These are phyloP conservation scores for Cherax destructor DNA, from an alignment of 1,140 invertebrate genomes.

Conservation along the genomic window DNA sequence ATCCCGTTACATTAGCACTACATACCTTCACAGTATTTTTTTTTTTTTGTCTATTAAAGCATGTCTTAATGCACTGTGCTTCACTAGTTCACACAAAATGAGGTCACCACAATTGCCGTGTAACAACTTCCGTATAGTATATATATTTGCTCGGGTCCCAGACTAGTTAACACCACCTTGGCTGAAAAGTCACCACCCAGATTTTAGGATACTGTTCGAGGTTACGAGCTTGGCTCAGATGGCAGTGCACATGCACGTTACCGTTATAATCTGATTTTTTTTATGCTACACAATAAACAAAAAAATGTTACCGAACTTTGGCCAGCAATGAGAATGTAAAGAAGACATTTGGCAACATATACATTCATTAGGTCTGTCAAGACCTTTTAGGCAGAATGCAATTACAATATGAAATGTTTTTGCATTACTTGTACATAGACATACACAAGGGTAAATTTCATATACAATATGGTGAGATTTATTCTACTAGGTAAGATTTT, in stretches of 20 bases:
- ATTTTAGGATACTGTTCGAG: not conserved
- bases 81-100: not conserved
- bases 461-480: not conserved
- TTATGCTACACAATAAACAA: not conserved
- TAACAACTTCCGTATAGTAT: not conserved
- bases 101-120: not conserved
- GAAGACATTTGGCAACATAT: constrained; percentile 7
- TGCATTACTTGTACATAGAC: not conserved
- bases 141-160: not conserved
- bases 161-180: not conserved
- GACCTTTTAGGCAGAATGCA: not conserved
- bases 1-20: not conserved
- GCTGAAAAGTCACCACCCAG: not conserved
- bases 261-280: not conserved
- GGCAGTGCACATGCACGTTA: not conserved
- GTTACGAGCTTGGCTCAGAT: not conserved
- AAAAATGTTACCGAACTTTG: not conserved
- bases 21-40: not conserved
- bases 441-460: not conserved
- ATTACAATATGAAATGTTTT: not conserved
- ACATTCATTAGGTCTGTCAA: not conserved
- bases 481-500: constrained; percentile 2
- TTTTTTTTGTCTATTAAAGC: not conserved
- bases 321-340: not conserved
- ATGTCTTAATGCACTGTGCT: not conserved